Evolutionary conservation across 1,140 invertebrate genomes (phyloP), one percentile per base, ranked within the genome.

Genomic region (Lycorma delicatula): DNA sequence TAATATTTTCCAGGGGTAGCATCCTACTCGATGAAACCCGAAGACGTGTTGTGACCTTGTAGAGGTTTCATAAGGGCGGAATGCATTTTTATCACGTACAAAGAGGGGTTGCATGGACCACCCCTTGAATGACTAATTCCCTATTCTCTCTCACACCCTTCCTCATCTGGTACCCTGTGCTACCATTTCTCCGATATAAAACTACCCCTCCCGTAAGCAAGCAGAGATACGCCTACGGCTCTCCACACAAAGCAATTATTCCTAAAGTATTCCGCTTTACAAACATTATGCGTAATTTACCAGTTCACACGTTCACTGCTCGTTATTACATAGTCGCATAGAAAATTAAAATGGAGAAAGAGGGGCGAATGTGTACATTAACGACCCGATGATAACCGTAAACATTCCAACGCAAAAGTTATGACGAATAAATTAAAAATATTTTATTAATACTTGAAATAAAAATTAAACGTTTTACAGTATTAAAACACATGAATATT

Each of bases 71-170:
- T 44, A 22, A 44, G 41, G 41, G 18, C 23, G 23, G 41, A 44
- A 44, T 44, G 6, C 41, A 44, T 44, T 44, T 44, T 44, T 44
- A 44, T 44, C 41, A 44, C 41, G 41, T 44, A 44, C 41, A 44
- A 44, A 44, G 41, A 44, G 23, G 41, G 41, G 41, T 44, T 16
- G n/a, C 41, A 20, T 3, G 16, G 41, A 22, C 18, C 41, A 16
- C 18, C 41, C 41, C 41, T 44, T 20, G 41, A 44, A 44, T 44
- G 41, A 44, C 41, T 44, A 44, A 44, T 44, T 22, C 23, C 36
- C 41, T 20, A 22, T 44, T 44, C 1, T 44, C 31, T 9, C 31
- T 34, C 31, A n/a, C 31, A 9, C 13, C n/a, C 16, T 22, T 20
- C 41, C 23, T 3, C 41, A 44, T 44, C 9, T 13, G 18, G 7